Evolutionary conservation across 2,797 vertebrate genomes (phyloP).

Genomic region (Sylvilagus floridanus): DNA sequence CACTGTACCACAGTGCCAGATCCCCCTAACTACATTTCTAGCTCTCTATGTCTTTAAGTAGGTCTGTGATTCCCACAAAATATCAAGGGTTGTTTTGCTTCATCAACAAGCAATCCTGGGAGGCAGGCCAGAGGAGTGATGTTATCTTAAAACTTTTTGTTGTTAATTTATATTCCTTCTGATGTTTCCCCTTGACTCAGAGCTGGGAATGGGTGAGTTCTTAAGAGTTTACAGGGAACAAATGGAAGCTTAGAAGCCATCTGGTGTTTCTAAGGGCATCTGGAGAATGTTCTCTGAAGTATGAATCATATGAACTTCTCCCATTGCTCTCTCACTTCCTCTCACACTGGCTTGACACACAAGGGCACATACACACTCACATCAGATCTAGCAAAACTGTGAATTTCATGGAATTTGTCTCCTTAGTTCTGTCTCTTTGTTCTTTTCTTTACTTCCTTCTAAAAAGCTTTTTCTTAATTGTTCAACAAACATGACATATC

Average conservation of each 20-base stretch:
- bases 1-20: too few species aligned
- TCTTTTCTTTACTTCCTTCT: background rate
- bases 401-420: background rate
- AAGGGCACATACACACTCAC: background rate
- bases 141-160: background rate
- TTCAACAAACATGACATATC: background rate
- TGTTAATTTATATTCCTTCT: background rate
- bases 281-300: background rate
- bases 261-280: background rate
- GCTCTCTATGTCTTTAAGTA: background rate
- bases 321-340: background rate
- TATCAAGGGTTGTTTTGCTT: background rate
- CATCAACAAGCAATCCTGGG: background rate
- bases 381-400: background rate
- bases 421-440: background rate
- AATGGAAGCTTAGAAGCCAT: background rate
- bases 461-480: background rate
- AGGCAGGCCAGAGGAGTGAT: background rate
- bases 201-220: background rate
- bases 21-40: background rate
- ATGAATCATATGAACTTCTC: background rate
- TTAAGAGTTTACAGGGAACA: background rate
- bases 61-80: background rate
- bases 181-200: conserved; percentile 18
- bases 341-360: background rate